Conservation (phyloP, 2,797 vertebrate species). For the Parambassis ranga region DNA sequence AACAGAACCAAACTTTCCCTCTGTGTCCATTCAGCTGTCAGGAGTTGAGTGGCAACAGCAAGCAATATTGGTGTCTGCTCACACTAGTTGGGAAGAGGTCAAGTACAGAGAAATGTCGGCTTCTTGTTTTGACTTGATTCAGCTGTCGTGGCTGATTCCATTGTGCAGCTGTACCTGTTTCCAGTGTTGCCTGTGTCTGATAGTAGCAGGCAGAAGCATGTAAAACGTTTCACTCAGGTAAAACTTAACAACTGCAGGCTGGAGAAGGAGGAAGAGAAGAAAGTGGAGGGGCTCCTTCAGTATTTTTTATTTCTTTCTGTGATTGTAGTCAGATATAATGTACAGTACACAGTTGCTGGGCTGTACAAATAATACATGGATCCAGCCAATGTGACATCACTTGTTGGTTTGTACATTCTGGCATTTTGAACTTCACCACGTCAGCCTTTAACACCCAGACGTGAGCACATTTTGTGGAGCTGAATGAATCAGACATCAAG, state of each 20-base stretch:
- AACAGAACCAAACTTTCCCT: constrained; percentile 66
- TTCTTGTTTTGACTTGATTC: constrained; percentile 51
- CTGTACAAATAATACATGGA: too few relatives aligned
- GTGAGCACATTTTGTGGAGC: too few relatives aligned
- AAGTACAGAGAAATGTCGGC: constrained; percentile 52
- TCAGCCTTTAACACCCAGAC: too few relatives aligned
- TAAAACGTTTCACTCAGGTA: constrained; percentile 8
- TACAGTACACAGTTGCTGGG: too few relatives aligned
- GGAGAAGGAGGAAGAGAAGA: neutral
- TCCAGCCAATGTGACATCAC: too few relatives aligned
- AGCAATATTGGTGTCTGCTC: constrained; percentile 50
- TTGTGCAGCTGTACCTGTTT: constrained; percentile 17
- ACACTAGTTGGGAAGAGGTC: constrained; percentile 45
- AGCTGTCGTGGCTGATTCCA: constrained; percentile 45
- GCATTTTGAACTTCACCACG: too few relatives aligned
- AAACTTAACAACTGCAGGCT: constrained; percentile 46
- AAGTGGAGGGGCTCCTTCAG: too few relatives aligned
- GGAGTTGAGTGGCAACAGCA: constrained; percentile 54
- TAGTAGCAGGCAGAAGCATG: constrained; percentile 10
- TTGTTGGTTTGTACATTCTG: too few relatives aligned
- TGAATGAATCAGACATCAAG: too few relatives aligned
- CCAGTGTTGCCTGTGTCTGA: constrained; percentile 8
- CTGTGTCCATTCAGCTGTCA: constrained; percentile 66
- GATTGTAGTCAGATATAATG: too few relatives aligned
- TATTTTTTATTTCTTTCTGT: too few relatives aligned